These are phyloP conservation scores for Eciton burchellii DNA, from an alignment of 1,140 invertebrate genomes.

Conservation along the genomic window DNA sequence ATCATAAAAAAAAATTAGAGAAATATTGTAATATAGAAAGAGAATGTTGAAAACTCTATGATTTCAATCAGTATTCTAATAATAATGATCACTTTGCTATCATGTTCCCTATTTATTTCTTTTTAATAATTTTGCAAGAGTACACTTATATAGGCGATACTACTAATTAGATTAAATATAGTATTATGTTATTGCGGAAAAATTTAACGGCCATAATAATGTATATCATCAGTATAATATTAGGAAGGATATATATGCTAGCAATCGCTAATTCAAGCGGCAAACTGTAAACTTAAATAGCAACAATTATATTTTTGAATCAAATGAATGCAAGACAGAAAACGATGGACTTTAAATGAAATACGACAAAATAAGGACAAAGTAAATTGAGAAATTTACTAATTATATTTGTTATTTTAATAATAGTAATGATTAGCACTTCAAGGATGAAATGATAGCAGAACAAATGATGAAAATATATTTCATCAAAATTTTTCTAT, in stretches of 20 bases:
- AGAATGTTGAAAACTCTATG: slow-evolving; percentile 24
- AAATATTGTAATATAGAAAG: slow-evolving; percentile 5
- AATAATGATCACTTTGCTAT: slow-evolving; percentile 63
- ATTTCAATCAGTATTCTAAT: slow-evolving; percentile 30
- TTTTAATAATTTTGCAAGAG: slow-evolving; percentile 6
- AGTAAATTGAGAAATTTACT: neutral
- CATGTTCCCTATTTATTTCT: slow-evolving; percentile 20
- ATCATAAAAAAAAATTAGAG: neutral
- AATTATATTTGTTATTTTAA: slow-evolving; percentile 31
- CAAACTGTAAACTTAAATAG: slow-evolving; percentile 10
- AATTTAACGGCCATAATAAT: slow-evolving; percentile 21
- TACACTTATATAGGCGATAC: slow-evolving; percentile 34
- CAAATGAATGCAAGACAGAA: slow-evolving; percentile 6
- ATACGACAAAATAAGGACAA: neutral
- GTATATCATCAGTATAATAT: slow-evolving; percentile 29
- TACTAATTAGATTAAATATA: slow-evolving; percentile 32
- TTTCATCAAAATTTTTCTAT: slow-evolving; percentile 2
- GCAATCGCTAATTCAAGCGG: neutral
- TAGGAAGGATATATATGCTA: slow-evolving; percentile 34
- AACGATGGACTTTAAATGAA: neutral
- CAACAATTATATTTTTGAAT: slow-evolving; percentile 23
- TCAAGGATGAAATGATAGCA: too few relatives aligned
- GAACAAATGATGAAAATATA: slow-evolving; percentile 43
- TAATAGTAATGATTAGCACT: slow-evolving; percentile 61
- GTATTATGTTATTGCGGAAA: slow-evolving; percentile 29